phyloP scores from a whole-genome alignment of 2,113 vertebrate species.

The Erythrocebus patas region DNA sequence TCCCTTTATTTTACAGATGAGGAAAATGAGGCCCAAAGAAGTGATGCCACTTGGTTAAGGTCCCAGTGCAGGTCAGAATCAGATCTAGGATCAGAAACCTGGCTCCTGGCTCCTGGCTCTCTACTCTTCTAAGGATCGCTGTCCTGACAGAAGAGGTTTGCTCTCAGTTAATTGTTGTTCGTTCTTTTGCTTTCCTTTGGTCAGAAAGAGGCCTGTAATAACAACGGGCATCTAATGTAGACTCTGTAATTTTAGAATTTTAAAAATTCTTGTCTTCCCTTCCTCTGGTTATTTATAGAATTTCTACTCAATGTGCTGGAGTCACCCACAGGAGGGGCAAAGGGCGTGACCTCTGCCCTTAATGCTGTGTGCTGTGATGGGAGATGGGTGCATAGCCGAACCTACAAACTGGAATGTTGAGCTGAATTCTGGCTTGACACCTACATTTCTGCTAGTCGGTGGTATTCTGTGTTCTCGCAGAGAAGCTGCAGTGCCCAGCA shows the following conservation, averaged over 20 bases:
- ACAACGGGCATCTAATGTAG: background rate
- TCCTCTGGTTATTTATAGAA: background rate
- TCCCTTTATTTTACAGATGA: background rate
- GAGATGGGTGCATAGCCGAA: fast-evolving
- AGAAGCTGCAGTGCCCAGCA: background rate
- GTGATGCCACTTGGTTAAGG: background rate
- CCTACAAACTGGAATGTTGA: fast-evolving
- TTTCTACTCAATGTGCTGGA: background rate
- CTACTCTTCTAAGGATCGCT: background rate
- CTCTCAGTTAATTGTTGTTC: background rate
- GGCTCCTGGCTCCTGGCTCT: background rate
- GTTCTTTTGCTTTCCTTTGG: background rate
- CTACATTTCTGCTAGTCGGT: background rate
- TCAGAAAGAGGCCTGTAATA: background rate
- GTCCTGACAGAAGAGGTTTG: background rate
- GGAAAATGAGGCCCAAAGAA: constrained; percentile 46
- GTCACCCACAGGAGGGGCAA: fast-evolving
- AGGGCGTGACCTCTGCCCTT: fast-evolving
- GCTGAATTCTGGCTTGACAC: fast-evolving
- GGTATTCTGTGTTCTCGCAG: background rate
- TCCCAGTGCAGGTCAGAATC: background rate
- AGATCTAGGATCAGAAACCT: background rate
- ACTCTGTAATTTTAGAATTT: background rate
- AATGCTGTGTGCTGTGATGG: fast-evolving
- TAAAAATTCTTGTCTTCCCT: background rate